Percentiles rank a stretch among this genome's conserved stretches.
phyloP scores from a whole-genome alignment of 2,113 vertebrate species.

The Microcebus murinus region DNA sequence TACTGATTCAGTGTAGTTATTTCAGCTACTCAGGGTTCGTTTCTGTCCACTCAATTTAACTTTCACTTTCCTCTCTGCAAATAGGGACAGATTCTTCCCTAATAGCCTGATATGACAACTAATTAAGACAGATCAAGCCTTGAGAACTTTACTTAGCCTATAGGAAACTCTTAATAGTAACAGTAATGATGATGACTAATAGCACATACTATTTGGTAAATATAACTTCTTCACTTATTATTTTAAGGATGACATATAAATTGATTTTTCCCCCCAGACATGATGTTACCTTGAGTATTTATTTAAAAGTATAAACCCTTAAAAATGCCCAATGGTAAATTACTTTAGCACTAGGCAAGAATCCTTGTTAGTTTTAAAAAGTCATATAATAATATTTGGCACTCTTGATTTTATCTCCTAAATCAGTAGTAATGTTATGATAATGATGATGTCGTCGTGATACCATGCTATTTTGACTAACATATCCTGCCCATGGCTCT shows the following conservation, averaged over 20 bases:
- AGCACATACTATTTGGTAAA: background rate
- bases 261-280: background rate
- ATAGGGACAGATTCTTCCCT: background rate
- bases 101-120: background rate
- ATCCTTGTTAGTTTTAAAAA: background rate
- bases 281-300: background rate
- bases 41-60: background rate
- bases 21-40: background rate
- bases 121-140: background rate
- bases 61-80: background rate
- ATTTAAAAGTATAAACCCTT: background rate
- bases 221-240: background rate
- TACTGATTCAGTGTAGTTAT: background rate
- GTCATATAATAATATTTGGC: background rate
- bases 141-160: background rate
- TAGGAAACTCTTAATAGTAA: background rate
- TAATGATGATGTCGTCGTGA: slow-evolving; percentile 16
- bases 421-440: background rate
- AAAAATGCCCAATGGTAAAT: background rate
- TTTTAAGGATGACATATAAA: background rate
- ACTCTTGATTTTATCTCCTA: background rate
- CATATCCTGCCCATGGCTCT: background rate
- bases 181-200: background rate
- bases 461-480: background rate
- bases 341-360: background rate